Base-by-base conservation (phyloP, 2,888 invertebrate species). In the Anagyrus pseudococci region DNA sequence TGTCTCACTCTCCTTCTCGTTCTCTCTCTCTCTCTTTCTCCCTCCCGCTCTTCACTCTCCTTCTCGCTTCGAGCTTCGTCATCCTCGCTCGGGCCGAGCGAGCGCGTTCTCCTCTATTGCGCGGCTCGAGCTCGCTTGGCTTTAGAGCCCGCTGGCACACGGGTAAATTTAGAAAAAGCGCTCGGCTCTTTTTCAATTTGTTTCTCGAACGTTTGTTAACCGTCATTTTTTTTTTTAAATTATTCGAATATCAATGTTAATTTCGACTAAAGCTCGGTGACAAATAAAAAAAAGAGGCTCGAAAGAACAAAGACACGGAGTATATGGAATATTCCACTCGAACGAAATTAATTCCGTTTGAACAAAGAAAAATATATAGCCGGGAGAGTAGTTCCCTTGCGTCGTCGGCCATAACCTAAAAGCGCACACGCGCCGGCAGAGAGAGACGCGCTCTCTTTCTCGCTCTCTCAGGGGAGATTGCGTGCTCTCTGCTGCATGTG, bases 1-100 rank as follows among this genome's bases (percentile, higher is more conserved):
- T 66, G 62, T 67, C 67, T 67, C 67, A 64, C 65, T 62, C 61
- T 67, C 66, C 52, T 54, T 68, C 8, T 13, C 6, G 33, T 13
- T 33, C 33, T 33, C 8, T 13, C 33, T 13, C 33, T 33, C 33
- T 64, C 47, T 56, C 58, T 56, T 55, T 46, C 47, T 43, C 55
- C 15, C n/a, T 54, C 41, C 7, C n/a, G 6, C 43, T 19, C 23
- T 33, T 19, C 20, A 15, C n/a, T 52, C 58, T 37, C 37, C 43
- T 33, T 55, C 26, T 8, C 17, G 49, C 43, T 33, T 55, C 25
- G 26, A 58, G 62, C 61, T 57, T 44, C 49, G 54, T 65, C 61
- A 64, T 59, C 61, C 54, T 54, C 49, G 49, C 13, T 23, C 15
- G 13, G 26, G 46, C 8, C 40, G 54, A 23, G 48, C 55, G 55